phyloP scores from a whole-genome alignment of 2,888 invertebrate species.

The Torymus tubicola region DNA sequence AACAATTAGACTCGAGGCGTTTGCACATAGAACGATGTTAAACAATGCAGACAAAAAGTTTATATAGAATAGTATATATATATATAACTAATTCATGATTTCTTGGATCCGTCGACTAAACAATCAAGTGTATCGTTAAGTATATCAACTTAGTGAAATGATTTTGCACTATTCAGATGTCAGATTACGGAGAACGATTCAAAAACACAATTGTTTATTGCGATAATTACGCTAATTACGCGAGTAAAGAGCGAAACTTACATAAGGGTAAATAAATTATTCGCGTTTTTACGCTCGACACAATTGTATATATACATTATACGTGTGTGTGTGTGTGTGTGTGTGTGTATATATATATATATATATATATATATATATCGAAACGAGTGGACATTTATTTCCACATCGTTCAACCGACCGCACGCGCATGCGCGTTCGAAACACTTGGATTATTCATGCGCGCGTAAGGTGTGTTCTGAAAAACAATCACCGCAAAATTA shows the following conservation, averaged over 20 bases:
- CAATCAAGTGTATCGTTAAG: no score
- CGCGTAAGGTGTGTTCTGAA: constrained; percentile 37
- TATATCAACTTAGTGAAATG: no score
- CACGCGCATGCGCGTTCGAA: not conserved
- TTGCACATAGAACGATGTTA: no score
- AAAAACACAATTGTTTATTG: not conserved
- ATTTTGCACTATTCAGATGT: no score
- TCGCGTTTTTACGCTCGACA: not conserved
- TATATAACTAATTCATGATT: no score
- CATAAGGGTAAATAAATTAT: constrained; percentile 6
- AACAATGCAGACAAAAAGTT: no score
- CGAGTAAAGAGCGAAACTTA: not conserved
- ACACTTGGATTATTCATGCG: constrained; percentile 46
- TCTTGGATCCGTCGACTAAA: no score
- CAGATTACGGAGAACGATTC: no score
- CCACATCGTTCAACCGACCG: constrained; percentile 22
- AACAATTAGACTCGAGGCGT: no score
- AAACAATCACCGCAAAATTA: constrained; percentile 40
- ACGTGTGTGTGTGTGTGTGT: no score
- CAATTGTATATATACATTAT: constrained; percentile 13
- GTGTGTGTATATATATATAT: no score
- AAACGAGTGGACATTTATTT: constrained; percentile 19
- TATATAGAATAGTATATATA: no score
- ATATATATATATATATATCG: constrained; percentile 10
- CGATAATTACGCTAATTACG: constrained; percentile 1